phyloP scores from a whole-genome alignment of 2,113 vertebrate genomes.

The Ophthalmotilapia sp. region DNA sequence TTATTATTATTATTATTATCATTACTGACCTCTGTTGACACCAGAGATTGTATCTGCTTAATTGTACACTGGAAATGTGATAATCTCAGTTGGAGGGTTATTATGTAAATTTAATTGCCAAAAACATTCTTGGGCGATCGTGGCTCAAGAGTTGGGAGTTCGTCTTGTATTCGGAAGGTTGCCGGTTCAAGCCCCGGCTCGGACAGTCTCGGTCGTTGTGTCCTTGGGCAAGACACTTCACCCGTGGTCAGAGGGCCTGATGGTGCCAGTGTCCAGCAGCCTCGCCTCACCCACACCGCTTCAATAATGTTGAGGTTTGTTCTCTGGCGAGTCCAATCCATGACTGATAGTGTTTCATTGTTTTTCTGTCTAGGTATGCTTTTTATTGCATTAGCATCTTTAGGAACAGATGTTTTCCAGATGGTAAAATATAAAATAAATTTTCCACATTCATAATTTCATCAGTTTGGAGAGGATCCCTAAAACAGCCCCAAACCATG shows the following conservation, averaged over 20 bases:
- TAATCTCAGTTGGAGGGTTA: background rate
- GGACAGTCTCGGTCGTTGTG: background rate
- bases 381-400: background rate
- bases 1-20: background rate
- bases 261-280: background rate
- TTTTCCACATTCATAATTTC: background rate
- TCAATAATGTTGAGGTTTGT: background rate
- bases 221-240: background rate
- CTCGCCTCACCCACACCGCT: background rate
- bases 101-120: background rate
- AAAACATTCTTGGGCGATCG: rapidly evolving
- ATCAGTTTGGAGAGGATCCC: background rate
- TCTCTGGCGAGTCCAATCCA: background rate
- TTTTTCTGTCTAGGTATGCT: background rate
- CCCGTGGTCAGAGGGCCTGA: background rate
- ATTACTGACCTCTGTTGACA: background rate
- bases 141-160: background rate
- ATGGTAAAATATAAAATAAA: background rate
- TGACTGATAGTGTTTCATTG: background rate
- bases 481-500: background rate
- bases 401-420: background rate
- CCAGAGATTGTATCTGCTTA: background rate
- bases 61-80: background rate
- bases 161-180: rapidly evolving
- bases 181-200: rapidly evolving